Base-by-base conservation (phyloP, 2,113 vertebrate species). In the Cyprinus carpio region DNA sequence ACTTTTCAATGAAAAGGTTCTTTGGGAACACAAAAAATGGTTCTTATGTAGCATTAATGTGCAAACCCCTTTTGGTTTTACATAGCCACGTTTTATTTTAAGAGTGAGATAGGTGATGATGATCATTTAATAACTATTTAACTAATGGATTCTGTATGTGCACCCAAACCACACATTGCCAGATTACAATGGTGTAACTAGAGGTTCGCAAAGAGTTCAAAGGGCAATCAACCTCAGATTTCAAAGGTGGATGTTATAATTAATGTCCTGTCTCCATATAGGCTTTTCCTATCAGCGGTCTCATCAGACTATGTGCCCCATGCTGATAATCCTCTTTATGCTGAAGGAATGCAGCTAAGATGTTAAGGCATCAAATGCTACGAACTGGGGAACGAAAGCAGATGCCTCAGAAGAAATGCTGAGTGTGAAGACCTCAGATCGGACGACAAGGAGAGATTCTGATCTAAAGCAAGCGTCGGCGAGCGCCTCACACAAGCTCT, bases 251-350 rank as follows among this genome's bases (percentile, higher is more conserved):
- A 65, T 31, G 46, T 3, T 23, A 0, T 31, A 1, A 65, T 40
- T 18, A 15, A 65, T 27, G n/a, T 37, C 49, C 40, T 25, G 1
- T 67, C 62, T 82, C 37, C 5, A 11, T 46, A 67, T 11, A 85
- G 76, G 62, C 81, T 9, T 18, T 80, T n/a, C n/a, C 16, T 81
- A 85, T 43, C 84, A 85, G 9, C 77, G 84, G n/a, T n/a, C 25
- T 16, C 81, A 3, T 60, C 84, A 16, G 84, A 85, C 76, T 85
- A 85, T 29, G 40, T 85, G n/a, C 11, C 84, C 84, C 7, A 85
- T 80, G 84, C 29, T 85, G 64, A 20, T 85, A 20, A 67, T 5
- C 16, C 46, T 85, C 34, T 85, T 85, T 25, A 80, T 85, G 77
- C 76, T 80, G 13, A 85, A 81, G 18, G n/a, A 40, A 46, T 3